phyloP scores from a whole-genome alignment of 2,888 invertebrate genomes.

The Callyntrura guangdongensis region DNA sequence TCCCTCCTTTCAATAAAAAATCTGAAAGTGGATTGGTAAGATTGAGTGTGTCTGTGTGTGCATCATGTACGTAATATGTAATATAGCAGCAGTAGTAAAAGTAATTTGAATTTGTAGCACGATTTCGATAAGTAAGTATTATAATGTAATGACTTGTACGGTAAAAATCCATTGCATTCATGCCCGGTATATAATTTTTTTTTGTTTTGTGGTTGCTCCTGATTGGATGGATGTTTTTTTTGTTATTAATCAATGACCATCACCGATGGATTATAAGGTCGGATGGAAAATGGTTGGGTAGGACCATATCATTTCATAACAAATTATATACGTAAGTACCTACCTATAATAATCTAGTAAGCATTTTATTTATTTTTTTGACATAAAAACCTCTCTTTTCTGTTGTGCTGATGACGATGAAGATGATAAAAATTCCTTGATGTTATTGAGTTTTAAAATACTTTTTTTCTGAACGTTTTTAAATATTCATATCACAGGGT shows the following conservation, averaged over 20 bases:
- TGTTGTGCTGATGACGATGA: slow-evolving; percentile 31
- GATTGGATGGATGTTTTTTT: slow-evolving; percentile 71
- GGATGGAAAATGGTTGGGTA: slow-evolving; percentile 51
- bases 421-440: slow-evolving; percentile 14
- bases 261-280: slow-evolving; percentile 43
- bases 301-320: slow-evolving; percentile 9
- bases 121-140: slow-evolving; percentile 54
- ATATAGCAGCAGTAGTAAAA: slow-evolving; percentile 8
- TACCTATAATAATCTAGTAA: background rate
- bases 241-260: slow-evolving; percentile 55
- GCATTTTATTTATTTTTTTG: slow-evolving; percentile 12
- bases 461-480: slow-evolving; percentile 41
- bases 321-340: slow-evolving; percentile 8
- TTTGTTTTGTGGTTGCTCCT: slow-evolving; percentile 59
- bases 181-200: slow-evolving; percentile 68
- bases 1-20: slow-evolving; percentile 9
- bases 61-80: too few species aligned
- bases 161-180: slow-evolving; percentile 67
- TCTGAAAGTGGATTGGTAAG: slow-evolving; percentile 69
- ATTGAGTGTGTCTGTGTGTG: background rate
- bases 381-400: background rate
- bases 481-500: slow-evolving; percentile 83
- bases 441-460: slow-evolving; percentile 27
- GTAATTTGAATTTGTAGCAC: slow-evolving; percentile 65
- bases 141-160: slow-evolving; percentile 61